Evolutionary conservation across 2,888 invertebrate genomes (phyloP).

Genomic region (Pseudanteris insignis): DNA sequence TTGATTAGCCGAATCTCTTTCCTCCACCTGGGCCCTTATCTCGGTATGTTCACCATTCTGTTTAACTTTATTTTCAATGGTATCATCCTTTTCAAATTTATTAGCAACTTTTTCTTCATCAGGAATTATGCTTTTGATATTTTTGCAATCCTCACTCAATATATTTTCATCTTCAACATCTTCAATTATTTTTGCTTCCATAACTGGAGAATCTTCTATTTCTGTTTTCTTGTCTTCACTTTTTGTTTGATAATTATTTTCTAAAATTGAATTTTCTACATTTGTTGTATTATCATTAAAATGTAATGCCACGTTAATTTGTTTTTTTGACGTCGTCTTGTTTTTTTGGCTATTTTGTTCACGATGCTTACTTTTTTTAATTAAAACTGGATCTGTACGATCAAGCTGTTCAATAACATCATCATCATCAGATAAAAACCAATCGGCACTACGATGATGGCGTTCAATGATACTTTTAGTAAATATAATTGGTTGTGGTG

Average conservation of each 20-base stretch:
- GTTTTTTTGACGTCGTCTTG: not conserved
- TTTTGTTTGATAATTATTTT: not conserved
- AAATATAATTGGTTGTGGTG: constrained; percentile 47
- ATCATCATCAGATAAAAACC: constrained; percentile 21
- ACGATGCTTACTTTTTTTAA: constrained; percentile 25
- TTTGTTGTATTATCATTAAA: no score
- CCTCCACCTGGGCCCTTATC: not conserved
- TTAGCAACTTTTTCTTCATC: not conserved
- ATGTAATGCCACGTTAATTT: not conserved
- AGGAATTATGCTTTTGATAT: no score
- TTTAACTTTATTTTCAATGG: not conserved
- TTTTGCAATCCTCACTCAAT: no score
- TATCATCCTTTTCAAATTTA: no score
- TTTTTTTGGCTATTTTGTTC: constrained; percentile 24
- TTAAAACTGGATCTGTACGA: constrained; percentile 16
- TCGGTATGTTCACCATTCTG: not conserved
- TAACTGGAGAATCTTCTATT: not conserved
- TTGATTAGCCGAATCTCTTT: constrained; percentile 48
- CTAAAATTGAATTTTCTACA: not conserved
- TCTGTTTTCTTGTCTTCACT: not conserved
- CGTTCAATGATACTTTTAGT: constrained; percentile 44
- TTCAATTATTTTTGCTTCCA: not conserved
- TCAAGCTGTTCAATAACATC: constrained; percentile 18
- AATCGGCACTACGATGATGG: constrained; percentile 27
- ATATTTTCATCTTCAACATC: constrained; percentile 1